Base-by-base conservation (phyloP, 2,888 invertebrate genomes). In the Pterostichus madidus region DNA sequence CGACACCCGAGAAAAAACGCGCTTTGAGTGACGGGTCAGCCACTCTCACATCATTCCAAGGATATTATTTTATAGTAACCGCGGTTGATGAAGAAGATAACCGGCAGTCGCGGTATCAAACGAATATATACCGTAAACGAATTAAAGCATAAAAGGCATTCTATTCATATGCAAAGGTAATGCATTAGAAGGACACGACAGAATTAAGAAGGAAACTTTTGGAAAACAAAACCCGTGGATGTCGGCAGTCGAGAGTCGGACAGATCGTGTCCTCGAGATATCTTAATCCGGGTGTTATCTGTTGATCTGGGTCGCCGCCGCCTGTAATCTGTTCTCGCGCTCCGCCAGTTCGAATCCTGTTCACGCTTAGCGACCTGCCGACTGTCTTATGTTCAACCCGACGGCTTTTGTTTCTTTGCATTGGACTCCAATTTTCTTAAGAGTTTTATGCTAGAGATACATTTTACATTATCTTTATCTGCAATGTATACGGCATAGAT, bases 241-340 rank as follows among this genome's bases (percentile, higher is more conserved):
- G 39, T 44, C 44, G 39, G 53, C 80, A 75, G 35, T 71, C 64
- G 56, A 78, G 75, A 80, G 53, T 83, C 80, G 77, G 83, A 82
- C 83, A 83, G 79, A 85, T 86, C 84, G 83, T 83, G 83, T 85
- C 84, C 84, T 84, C 83, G 83, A 84, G 86, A 87, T 86, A 84
- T 86, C 86, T 86, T 86, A 87, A 87, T 87, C 86, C 84, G 79
- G 79, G 80, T 86, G 86, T 86, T 87, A 87, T 87, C 86, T 86
- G 84, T 68, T 80, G 86, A 86, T 87, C 86, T 85, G 79, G 82
- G 83, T 79, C 84, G 85, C 85, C 85, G 85, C 85, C 85, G 83
- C 83, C 85, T 86, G 85, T 86, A 86, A 87, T 86, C 86, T 86
- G 85, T 84, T 85, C 85, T 86, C 85, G 46, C 86, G 86, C 86